A percentile compares a stretch with the other conserved stretches of the same genome.
Evolutionary conservation across 2,113 vertebrate genomes (phyloP).

Genomic region (Eidolon helvum): DNA sequence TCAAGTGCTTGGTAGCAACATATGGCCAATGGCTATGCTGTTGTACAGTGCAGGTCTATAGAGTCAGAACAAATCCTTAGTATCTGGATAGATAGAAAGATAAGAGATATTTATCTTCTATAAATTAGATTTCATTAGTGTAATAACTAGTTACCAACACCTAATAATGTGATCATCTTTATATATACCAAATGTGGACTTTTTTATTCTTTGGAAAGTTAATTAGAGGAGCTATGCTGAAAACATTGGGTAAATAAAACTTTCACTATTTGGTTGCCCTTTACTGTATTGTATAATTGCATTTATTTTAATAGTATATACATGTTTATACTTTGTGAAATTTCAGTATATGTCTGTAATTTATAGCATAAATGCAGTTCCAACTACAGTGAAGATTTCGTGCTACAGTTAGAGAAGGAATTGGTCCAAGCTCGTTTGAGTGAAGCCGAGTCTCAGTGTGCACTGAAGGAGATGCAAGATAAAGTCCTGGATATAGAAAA

Average conservation of each 20-base stretch:
- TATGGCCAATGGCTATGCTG: neutral
- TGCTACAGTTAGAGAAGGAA: conserved; percentile 96
- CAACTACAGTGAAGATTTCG: conserved; percentile 94
- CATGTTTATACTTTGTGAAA: conserved; percentile 12
- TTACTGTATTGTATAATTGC: neutral
- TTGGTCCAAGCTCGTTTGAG: conserved; percentile 95
- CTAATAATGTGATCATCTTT: neutral
- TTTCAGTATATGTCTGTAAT: conserved; percentile 80
- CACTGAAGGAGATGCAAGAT: conserved; percentile 99
- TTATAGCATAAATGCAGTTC: conserved; percentile 91
- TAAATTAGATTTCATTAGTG: neutral
- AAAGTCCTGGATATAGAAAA: conserved; percentile 98
- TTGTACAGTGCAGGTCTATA: neutral
- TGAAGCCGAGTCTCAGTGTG: conserved; percentile 97
- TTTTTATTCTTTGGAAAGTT: conserved; percentile 6
- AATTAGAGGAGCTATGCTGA: neutral
- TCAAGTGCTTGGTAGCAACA: neutral
- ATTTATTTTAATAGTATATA: conserved; percentile 42
- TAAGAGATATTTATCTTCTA: neutral
- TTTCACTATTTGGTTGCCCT: neutral
- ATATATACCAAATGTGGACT: neutral
- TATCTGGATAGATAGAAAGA: neutral
- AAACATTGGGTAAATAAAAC: neutral
- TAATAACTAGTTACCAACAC: neutral
- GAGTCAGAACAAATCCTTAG: conserved; percentile 3